Percentiles rank a stretch among this genome's conserved stretches.
phyloP scores from a whole-genome alignment of 2,888 invertebrate species.

The Timema cristinae region DNA sequence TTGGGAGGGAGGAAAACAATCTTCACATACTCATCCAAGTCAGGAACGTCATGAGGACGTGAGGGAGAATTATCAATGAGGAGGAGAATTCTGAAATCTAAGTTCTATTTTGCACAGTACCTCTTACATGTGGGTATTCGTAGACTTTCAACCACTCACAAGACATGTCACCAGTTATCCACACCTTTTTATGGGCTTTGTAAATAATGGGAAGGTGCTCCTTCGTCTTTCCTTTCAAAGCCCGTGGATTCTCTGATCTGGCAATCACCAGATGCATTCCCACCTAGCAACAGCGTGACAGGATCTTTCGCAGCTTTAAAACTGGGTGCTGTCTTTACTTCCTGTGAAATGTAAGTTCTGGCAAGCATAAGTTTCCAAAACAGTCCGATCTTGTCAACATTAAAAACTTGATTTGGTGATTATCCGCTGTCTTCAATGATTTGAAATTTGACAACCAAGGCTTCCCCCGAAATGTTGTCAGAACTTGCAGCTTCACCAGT shows the following conservation, averaged over 20 bases:
- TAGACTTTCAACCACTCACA: conserved; percentile 1
- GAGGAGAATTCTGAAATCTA: conserved; percentile 2
- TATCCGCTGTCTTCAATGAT: no score
- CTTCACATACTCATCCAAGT: background rate
- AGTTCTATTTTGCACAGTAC: background rate
- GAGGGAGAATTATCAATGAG: background rate
- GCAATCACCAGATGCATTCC: conserved; percentile 12
- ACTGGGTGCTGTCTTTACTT: background rate
- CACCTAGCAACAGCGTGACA: conserved; percentile 12
- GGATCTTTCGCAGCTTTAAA: conserved; percentile 16
- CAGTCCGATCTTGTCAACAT: no score
- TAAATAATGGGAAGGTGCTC: conserved; percentile 9
- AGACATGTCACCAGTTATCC: conserved; percentile 1
- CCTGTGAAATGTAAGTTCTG: no score
- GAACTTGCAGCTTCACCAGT: no score
- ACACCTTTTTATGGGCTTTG: conserved; percentile 9
- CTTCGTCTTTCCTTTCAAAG: conserved; percentile 2
- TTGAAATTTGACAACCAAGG: no score
- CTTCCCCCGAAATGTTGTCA: no score
- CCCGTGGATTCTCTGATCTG: background rate
- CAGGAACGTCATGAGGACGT: background rate
- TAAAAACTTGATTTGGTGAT: no score
- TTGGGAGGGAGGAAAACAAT: background rate
- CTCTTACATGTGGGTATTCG: background rate
- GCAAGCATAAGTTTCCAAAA: no score